A percentile compares a stretch with the other conserved stretches of the same genome.
These are phyloP conservation scores for Corythoichthys haematopterus DNA, from an alignment of 2,113 vertebrate genomes.

Conservation along the genomic window DNA sequence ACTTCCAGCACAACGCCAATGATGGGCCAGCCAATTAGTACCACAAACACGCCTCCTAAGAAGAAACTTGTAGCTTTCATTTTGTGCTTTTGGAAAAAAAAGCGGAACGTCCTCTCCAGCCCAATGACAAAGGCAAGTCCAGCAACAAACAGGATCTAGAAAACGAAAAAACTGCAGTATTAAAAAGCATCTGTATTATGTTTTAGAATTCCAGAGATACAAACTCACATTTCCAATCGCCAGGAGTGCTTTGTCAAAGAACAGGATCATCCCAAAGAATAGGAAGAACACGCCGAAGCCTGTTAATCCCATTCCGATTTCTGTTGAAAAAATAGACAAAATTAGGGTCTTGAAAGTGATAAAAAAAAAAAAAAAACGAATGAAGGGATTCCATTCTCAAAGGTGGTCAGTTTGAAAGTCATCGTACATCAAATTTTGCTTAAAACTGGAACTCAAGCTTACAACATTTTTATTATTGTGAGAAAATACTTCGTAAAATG, in stretches of 20 bases:
- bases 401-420: no score
- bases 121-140: conserved; percentile 95
- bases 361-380: neutral
- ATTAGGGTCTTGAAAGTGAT: neutral
- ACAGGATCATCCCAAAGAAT: conserved; percentile 98
- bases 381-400: no score
- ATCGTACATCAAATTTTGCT: no score
- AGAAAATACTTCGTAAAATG: no score
- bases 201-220: neutral
- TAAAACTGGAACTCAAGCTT: no score
- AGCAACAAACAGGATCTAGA: conserved; percentile 92
- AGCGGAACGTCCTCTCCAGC: conserved; percentile 93
- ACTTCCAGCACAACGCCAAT: conserved; percentile 93
- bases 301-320: conserved; percentile 95
- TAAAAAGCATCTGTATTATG: neutral
- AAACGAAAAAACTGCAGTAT: neutral
- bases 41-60: conserved; percentile 90
- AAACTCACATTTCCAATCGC: conserved; percentile 94
- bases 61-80: conserved; percentile 95
- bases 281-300: conserved; percentile 98
- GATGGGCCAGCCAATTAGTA: conserved; percentile 94
- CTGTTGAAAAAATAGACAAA: conserved; percentile 66
- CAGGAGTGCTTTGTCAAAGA: conserved; percentile 97
- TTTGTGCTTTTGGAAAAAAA: conserved; percentile 99
- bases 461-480: no score